Evolutionary conservation across 2,113 vertebrate species (phyloP).

Genomic region (Tympanuchus pallidicinctus): DNA sequence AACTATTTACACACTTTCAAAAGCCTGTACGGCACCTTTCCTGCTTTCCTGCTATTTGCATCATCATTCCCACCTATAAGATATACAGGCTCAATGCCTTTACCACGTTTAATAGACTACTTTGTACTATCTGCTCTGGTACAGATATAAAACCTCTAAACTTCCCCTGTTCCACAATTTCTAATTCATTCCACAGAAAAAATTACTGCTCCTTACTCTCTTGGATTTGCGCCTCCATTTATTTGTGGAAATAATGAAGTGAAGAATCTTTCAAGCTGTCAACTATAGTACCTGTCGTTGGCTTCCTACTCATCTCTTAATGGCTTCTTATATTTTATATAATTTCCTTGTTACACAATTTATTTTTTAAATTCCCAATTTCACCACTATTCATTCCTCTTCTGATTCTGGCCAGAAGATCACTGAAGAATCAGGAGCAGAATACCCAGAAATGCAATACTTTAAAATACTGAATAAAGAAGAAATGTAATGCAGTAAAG

Average conservation of each 20-base stretch:
- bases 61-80: not conserved
- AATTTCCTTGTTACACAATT: not conserved
- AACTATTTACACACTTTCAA: not conserved
- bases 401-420: not conserved
- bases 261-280: constrained; percentile 5
- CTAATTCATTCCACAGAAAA: not conserved
- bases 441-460: not conserved
- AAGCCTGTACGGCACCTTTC: not conserved
- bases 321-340: not conserved
- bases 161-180: not conserved
- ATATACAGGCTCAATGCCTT: not conserved
- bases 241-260: constrained; percentile 18
- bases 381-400: not conserved
- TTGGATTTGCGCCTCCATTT: not conserved
- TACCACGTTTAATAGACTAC: not conserved
- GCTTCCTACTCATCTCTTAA: not conserved
- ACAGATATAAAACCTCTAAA: not conserved
- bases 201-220: not conserved
- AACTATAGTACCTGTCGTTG: not conserved
- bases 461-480: not conserved
- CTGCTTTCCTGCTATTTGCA: not conserved
- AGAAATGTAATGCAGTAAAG: not conserved
- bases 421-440: not conserved
- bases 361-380: not conserved
- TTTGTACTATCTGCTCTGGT: not conserved